phyloP scores from a whole-genome alignment of 2,888 invertebrate species.

The Nipponacmea schrenckii region DNA sequence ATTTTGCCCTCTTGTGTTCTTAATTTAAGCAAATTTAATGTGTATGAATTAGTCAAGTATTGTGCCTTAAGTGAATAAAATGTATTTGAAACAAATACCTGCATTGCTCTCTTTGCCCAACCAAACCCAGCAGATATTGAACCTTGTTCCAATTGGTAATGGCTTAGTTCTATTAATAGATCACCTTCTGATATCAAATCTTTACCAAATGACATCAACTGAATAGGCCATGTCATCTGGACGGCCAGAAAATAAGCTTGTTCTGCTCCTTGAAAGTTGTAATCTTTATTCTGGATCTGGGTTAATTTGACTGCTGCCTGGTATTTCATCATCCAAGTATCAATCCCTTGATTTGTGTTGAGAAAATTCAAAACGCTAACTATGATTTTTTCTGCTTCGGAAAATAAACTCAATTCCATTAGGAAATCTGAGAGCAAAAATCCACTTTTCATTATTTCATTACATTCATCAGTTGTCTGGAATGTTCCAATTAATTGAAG shows the following conservation, averaged over 20 bases:
- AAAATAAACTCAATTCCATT: constrained; percentile 48
- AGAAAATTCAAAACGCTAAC: constrained; percentile 46
- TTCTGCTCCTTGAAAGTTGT: constrained; percentile 49
- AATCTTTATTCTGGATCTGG: constrained; percentile 53
- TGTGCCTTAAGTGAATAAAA: too few species aligned
- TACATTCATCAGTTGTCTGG: constrained; percentile 41
- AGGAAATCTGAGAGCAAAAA: constrained; percentile 52
- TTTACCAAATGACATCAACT: constrained; percentile 62
- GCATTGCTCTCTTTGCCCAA: constrained; percentile 55
- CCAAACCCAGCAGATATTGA: constrained; percentile 52
- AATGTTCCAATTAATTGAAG: constrained; percentile 43
- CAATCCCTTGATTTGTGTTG: constrained; percentile 45
- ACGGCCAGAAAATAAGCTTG: constrained; percentile 48
- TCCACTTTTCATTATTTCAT: constrained; percentile 51
- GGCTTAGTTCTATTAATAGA: constrained; percentile 47
- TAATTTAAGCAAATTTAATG: too few species aligned
- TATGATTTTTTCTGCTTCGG: constrained; percentile 50
- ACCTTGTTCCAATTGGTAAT: constrained; percentile 54
- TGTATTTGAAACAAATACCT: too few species aligned
- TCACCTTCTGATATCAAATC: constrained; percentile 51
- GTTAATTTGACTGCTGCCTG: constrained; percentile 56
- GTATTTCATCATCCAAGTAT: constrained; percentile 56
- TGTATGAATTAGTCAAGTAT: too few species aligned
- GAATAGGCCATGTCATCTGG: constrained; percentile 53
- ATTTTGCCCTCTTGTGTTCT: too few species aligned